These are phyloP conservation scores for Anagrus nilaparvatae DNA, from an alignment of 1,140 invertebrate genomes.

Conservation along the genomic window DNA sequence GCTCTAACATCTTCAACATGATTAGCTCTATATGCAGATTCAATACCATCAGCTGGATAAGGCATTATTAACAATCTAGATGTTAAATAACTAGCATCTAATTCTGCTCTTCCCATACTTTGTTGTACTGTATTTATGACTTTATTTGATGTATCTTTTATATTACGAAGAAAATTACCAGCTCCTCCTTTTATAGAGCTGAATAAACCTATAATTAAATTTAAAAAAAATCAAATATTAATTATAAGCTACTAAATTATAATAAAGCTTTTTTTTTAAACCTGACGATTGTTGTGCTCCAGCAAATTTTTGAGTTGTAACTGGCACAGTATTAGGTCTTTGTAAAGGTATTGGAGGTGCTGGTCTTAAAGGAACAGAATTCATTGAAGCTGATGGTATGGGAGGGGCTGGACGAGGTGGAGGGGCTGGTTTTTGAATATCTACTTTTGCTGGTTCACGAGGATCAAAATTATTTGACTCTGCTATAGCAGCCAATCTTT, in stretches of 20 bases:
- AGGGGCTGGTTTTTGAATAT: conserved; percentile 36
- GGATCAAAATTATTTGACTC: conserved; percentile 72
- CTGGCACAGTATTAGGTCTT: no score
- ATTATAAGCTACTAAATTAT: not conserved
- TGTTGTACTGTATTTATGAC: conserved; percentile 94
- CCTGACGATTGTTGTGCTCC: no score
- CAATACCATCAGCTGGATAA: conserved; percentile 87
- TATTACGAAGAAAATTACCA: conserved; percentile 80
- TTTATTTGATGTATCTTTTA: conserved; percentile 92
- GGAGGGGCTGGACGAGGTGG: conserved; percentile 34
- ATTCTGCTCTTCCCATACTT: conserved; percentile 75
- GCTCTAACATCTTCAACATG: conserved; percentile 83
- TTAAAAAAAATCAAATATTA: not conserved
- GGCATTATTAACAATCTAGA: conserved; percentile 85
- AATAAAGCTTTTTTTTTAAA: no score
- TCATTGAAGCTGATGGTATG: conserved; percentile 26
- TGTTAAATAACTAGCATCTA: conserved; percentile 86
- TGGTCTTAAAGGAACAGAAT: conserved; percentile 20
- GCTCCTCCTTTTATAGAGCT: conserved; percentile 75
- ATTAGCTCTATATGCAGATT: conserved; percentile 85
- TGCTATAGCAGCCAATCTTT: conserved; percentile 76
- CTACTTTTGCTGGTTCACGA: conserved; percentile 60
- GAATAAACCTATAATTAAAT: conserved; percentile 60
- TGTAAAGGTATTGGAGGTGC: no score
- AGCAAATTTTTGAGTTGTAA: conserved; percentile 3